Percentiles rank a stretch among this genome's conserved stretches.
Evolutionary conservation across 2,113 vertebrate species (phyloP).

Genomic region (Dicrurus megarhynchus): DNA sequence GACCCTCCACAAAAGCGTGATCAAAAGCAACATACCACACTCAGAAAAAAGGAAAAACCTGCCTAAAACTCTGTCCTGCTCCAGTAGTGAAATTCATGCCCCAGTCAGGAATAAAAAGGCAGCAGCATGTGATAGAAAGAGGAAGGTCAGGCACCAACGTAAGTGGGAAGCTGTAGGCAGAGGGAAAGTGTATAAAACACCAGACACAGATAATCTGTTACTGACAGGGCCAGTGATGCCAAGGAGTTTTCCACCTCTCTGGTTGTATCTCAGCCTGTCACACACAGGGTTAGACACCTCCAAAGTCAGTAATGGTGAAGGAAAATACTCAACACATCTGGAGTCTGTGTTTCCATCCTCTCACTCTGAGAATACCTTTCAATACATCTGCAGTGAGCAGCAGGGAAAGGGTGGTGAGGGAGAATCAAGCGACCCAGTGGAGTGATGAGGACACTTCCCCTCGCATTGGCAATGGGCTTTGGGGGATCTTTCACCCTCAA

Average conservation of each 20-base stretch:
- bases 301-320: fast-evolving
- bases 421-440: background rate
- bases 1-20: fast-evolving
- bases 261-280: background rate
- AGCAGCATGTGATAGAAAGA: background rate
- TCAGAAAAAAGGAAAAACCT: background rate
- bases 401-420: background rate
- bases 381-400: background rate
- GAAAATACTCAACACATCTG: background rate
- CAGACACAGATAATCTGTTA: background rate
- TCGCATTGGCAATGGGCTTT: background rate
- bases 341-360: background rate
- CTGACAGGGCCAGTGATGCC: background rate
- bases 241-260: background rate
- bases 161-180: background rate
- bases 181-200: background rate
- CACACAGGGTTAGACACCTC: background rate
- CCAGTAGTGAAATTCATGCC: background rate
- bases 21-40: background rate
- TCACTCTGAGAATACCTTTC: background rate
- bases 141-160: background rate
- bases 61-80: background rate
- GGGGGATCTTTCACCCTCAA: background rate
- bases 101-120: background rate
- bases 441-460: background rate